These are phyloP conservation scores for Pogonomyrmex californicus DNA, from an alignment of 1,140 invertebrate genomes.

Conservation along the genomic window DNA sequence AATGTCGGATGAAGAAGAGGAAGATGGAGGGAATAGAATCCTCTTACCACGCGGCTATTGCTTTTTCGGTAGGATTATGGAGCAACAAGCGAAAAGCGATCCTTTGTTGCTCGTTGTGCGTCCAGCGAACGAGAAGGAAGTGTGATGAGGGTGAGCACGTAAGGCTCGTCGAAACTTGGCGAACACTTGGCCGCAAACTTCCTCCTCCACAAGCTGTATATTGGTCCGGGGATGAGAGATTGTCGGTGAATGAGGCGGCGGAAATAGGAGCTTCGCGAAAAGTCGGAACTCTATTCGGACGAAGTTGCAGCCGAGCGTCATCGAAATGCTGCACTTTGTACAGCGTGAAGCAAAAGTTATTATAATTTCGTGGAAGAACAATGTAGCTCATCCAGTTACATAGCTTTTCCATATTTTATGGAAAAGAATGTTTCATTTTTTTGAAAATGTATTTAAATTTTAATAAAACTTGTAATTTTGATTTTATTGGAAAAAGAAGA, in stretches of 20 bases:
- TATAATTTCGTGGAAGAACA: not conserved
- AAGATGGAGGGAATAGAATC: constrained; percentile 39
- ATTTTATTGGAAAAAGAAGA: not conserved
- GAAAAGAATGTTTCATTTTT: constrained; percentile 4
- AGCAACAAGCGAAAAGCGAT: constrained; percentile 78
- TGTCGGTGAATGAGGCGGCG: constrained; percentile 42
- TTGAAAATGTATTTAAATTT: not conserved
- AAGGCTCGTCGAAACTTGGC: constrained; percentile 80
- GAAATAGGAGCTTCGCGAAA: constrained; percentile 51
- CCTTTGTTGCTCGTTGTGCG: constrained; percentile 79
- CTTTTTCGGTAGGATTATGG: constrained; percentile 76
- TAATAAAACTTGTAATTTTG: not conserved
- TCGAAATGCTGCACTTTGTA: constrained; percentile 44
- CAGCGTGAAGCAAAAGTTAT: not conserved
- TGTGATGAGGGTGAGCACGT: constrained; percentile 43
- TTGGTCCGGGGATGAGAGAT: constrained; percentile 69
- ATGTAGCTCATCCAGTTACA: not conserved
- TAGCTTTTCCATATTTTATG: not conserved
- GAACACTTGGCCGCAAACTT: constrained; percentile 81
- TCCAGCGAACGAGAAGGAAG: not conserved
- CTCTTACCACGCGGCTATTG: constrained; percentile 66
- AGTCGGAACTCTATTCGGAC: constrained; percentile 22
- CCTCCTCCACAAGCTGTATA: constrained; percentile 71
- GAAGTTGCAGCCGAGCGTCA: constrained; percentile 15
- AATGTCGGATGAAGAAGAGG: constrained; percentile 20